These are phyloP conservation scores for Trissoscelio sp. DNA, from an alignment of 2,888 invertebrate species.

Conservation along the genomic window DNA sequence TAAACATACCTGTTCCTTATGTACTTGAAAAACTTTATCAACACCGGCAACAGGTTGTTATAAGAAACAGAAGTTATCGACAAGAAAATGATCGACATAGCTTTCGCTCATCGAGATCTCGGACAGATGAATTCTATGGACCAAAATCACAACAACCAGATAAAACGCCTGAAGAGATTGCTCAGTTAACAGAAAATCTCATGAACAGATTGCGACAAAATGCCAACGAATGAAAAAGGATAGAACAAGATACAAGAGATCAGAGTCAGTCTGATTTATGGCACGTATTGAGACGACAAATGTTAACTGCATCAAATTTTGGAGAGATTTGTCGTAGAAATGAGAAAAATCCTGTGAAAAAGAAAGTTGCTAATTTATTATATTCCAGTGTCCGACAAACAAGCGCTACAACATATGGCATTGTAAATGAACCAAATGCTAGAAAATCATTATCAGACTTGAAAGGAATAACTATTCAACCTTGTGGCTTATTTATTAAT, in stretches of 20 bases:
- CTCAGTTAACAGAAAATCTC: background rate
- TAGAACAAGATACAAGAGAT: slow-evolving; percentile 4
- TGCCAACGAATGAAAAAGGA: background rate
- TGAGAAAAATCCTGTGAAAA: slow-evolving; percentile 39
- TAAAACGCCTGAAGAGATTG: slow-evolving; percentile 9
- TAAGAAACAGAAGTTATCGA: no score
- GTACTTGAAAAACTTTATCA: no score
- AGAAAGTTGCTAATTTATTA: background rate
- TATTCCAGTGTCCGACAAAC: background rate
- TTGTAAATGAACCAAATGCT: slow-evolving; percentile 55
- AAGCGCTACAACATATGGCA: slow-evolving; percentile 35
- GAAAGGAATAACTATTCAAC: slow-evolving; percentile 4
- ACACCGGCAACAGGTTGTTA: no score
- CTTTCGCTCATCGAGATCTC: no score
- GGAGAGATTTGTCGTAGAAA: slow-evolving; percentile 51
- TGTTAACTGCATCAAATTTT: slow-evolving; percentile 61
- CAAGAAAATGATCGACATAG: no score
- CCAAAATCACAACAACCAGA: background rate
- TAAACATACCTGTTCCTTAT: no score
- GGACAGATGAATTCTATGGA: background rate
- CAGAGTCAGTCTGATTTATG: slow-evolving; percentile 15
- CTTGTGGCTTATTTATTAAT: slow-evolving; percentile 54
- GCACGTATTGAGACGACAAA: background rate
- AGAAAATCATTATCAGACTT: slow-evolving; percentile 14
- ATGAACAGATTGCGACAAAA: slow-evolving; percentile 7